Percentiles rank a stretch among this genome's conserved stretches.
phyloP scores from a whole-genome alignment of 2,113 vertebrate genomes.

The Ascaphus truei region DNA sequence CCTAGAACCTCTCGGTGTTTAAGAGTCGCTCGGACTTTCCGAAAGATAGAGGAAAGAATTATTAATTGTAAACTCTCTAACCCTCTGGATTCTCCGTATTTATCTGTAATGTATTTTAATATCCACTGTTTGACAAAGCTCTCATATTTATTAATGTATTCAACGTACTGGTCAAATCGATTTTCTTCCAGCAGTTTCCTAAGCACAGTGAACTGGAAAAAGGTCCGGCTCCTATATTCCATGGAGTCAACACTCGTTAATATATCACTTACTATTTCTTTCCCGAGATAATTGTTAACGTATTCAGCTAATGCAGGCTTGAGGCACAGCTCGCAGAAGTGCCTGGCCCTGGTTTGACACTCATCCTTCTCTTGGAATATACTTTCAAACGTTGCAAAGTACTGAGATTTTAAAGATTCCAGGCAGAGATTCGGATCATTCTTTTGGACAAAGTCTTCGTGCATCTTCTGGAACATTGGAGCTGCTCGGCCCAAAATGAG shows the following conservation, averaged over 20 bases:
- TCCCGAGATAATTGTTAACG: slow-evolving; percentile 10
- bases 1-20: background rate
- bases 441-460: background rate
- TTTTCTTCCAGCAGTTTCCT: slow-evolving; percentile 24
- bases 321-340: slow-evolving; percentile 29
- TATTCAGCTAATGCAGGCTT: slow-evolving; percentile 11
- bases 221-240: slow-evolving; percentile 11
- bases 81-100: background rate
- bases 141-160: slow-evolving; percentile 27
- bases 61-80: background rate
- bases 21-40: background rate
- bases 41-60: background rate
- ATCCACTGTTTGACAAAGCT: slow-evolving; percentile 41
- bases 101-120: slow-evolving; percentile 4
- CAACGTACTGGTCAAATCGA: slow-evolving; percentile 10
- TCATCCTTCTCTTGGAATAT: slow-evolving; percentile 26
- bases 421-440: background rate
- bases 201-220: slow-evolving; percentile 32
- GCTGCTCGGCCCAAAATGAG: slow-evolving; percentile 10
- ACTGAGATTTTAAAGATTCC: background rate
- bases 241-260: background rate
- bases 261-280: slow-evolving; percentile 34
- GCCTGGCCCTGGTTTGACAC: slow-evolving; percentile 6
- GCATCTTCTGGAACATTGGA: slow-evolving; percentile 22
- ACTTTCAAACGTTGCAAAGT: slow-evolving; percentile 9